Conservation (phyloP, 2,888 invertebrate genomes). For the Tribolium freemani region DNA sequence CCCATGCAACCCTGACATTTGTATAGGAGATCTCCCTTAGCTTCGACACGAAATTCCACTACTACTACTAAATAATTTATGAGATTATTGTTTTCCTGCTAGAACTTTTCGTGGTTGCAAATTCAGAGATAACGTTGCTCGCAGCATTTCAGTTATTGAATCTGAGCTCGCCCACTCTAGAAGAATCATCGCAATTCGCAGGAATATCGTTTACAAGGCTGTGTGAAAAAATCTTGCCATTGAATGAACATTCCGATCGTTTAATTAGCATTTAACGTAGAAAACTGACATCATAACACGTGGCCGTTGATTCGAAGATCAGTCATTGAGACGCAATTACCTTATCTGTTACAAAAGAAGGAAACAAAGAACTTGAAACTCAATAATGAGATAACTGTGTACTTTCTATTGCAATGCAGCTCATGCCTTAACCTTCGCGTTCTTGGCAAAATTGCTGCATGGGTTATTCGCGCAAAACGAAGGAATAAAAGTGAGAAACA, state of each 20-base stretch:
- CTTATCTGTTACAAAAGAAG: slow-evolving; percentile 21
- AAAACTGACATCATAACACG: slow-evolving; percentile 14
- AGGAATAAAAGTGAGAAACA: neutral
- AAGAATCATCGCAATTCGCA: neutral
- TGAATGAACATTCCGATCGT: slow-evolving; percentile 33
- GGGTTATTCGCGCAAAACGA: neutral
- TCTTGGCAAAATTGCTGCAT: slow-evolving; percentile 32
- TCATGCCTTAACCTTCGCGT: slow-evolving; percentile 39
- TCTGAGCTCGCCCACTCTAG: neutral
- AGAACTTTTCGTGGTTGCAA: neutral
- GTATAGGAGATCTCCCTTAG: neutral
- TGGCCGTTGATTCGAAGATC: slow-evolving; percentile 5
- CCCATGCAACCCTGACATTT: neutral
- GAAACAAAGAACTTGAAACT: slow-evolving; percentile 33
- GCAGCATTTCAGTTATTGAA: neutral
- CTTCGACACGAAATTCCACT: neutral
- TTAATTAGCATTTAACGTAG: slow-evolving; percentile 18
- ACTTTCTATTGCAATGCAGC: slow-evolving; percentile 39
- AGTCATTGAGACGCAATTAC: slow-evolving; percentile 20
- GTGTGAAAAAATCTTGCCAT: slow-evolving; percentile 2
- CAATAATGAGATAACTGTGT: slow-evolving; percentile 33
- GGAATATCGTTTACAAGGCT: slow-evolving; percentile 2
- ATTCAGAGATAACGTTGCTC: neutral
- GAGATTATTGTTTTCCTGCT: slow-evolving; percentile 11
- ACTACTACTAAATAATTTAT: slow-evolving; percentile 17